Percentiles rank a stretch among this genome's conserved stretches.
These are phyloP conservation scores for Theocolax elegans DNA, from an alignment of 1,140 invertebrate genomes.

Conservation along the genomic window DNA sequence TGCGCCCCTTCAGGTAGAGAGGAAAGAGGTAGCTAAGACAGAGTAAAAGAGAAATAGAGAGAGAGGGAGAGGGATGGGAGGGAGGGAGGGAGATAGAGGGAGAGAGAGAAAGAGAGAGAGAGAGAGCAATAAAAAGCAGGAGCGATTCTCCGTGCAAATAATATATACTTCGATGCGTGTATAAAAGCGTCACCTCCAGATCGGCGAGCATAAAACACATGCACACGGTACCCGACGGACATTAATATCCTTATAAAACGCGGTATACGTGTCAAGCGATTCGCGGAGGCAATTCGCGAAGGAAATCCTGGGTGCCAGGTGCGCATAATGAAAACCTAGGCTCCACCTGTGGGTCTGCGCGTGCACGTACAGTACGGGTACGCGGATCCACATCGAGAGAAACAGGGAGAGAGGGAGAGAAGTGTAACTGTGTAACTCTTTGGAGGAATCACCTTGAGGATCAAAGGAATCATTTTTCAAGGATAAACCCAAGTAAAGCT, in stretches of 20 bases:
- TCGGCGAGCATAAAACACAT: conserved; percentile 10
- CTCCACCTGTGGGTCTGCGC: not conserved
- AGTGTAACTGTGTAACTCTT: not conserved
- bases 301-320: conserved; percentile 5
- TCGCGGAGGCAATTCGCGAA: not conserved
- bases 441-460: too few relatives aligned
- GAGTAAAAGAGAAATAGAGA: not conserved
- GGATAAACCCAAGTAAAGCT: not conserved
- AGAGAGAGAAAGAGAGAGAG: not conserved
- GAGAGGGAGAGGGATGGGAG: not conserved
- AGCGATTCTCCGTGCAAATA: not conserved
- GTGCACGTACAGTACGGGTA: not conserved
- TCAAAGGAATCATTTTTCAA: conserved; percentile 7
- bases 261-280: not conserved
- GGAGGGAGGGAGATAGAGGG: not conserved
- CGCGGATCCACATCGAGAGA: not conserved
- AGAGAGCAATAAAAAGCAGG: conserved; percentile 3
- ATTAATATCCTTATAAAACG: conserved; percentile 11
- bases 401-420: not conserved
- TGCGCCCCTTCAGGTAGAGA: too few relatives aligned
- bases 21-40: too few relatives aligned
- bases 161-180: not conserved
- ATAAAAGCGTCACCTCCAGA: conserved; percentile 15
- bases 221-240: not conserved
- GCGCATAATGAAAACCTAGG: conserved; percentile 15